phyloP scores from a whole-genome alignment of 2,797 vertebrate species.

The Furcifer pardalis region DNA sequence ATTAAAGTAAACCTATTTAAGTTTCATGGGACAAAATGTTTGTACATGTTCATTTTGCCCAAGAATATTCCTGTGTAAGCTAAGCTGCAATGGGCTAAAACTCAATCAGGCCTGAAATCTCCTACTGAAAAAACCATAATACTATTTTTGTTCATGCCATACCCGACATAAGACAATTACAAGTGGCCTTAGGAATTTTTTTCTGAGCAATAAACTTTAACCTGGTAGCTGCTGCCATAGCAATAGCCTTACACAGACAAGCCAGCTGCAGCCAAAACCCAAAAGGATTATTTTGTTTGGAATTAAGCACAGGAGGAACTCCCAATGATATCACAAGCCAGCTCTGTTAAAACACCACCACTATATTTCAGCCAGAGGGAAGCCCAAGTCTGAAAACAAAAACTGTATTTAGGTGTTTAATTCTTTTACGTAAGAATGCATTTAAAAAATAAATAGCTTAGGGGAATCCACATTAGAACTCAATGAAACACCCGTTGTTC shows the following conservation, averaged over 20 bases:
- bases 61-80: neutral
- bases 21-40: neutral
- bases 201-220: conserved; percentile 38
- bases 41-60: neutral
- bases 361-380: conserved; percentile 12
- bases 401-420: neutral
- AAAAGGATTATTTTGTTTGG: conserved; percentile 26
- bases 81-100: neutral
- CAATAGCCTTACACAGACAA: conserved; percentile 17
- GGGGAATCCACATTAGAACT: neutral
- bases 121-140: conserved; percentile 19
- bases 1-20: neutral
- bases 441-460: neutral
- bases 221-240: conserved; percentile 38
- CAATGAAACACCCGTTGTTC: neutral
- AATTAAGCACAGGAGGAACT: conserved; percentile 10
- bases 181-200: conserved; percentile 39
- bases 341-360: neutral
- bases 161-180: conserved; percentile 26
- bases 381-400: neutral
- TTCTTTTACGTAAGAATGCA: neutral
- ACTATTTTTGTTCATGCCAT: neutral
- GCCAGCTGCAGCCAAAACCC: conserved; percentile 34
- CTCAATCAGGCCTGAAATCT: neutral
- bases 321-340: neutral